phyloP scores from a whole-genome alignment of 1,140 invertebrate species.

The Diorhabda sublineata region DNA sequence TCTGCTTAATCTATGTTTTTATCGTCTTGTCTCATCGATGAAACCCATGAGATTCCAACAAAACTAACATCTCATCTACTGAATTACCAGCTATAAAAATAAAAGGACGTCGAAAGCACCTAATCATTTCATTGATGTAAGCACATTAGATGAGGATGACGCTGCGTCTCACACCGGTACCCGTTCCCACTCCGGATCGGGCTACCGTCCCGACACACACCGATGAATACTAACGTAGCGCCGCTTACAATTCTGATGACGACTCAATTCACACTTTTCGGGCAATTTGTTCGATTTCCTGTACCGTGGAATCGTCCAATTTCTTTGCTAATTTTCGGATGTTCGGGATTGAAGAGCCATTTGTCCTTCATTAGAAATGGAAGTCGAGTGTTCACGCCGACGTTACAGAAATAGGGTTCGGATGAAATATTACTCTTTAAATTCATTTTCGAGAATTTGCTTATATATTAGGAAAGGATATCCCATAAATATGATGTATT shows the following conservation, averaged over 20 bases:
- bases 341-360: conserved; percentile 3
- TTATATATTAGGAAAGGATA: too few relatives aligned
- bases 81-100: conserved; percentile 12
- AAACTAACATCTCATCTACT: conserved; percentile 8
- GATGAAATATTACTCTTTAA: not conserved
- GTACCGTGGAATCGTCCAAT: conserved; percentile 7
- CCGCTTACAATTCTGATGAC: conserved; percentile 12
- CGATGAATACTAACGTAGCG: conserved; percentile 10
- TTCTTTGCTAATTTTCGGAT: conserved; percentile 12
- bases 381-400: not conserved
- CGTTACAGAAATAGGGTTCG: not conserved
- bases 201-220: not conserved
- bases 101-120: conserved; percentile 14
- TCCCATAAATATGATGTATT: too few relatives aligned
- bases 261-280: conserved; percentile 13
- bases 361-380: conserved; percentile 6
- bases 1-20: not conserved
- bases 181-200: not conserved
- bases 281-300: conserved; percentile 6
- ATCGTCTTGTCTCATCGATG: conserved; percentile 2
- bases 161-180: too few relatives aligned
- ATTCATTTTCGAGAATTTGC: too few relatives aligned
- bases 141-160: conserved; percentile 6
- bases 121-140: conserved; percentile 13
- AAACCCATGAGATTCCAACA: not conserved